A percentile compares a stretch with the other conserved stretches of the same genome.
Evolutionary conservation across 2,113 vertebrate genomes (phyloP).

Genomic region (Tympanuchus pallidicinctus): DNA sequence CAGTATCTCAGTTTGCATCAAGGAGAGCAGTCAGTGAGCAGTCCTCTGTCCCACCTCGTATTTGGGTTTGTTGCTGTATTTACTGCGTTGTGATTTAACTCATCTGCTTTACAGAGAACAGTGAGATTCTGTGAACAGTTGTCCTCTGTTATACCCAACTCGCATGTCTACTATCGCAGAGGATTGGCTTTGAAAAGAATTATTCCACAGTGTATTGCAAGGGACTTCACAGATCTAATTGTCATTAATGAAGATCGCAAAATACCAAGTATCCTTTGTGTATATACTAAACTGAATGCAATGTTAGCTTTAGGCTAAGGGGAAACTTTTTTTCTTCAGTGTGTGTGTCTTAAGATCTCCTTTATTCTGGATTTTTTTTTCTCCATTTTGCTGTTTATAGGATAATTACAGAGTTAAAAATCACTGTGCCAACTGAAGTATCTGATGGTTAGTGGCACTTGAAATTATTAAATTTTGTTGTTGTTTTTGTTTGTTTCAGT

Average conservation of each 20-base stretch:
- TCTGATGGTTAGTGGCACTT: not conserved
- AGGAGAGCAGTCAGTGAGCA: not conserved
- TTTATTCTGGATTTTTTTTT: not conserved
- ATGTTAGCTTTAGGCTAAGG: not conserved
- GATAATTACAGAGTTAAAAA: not conserved
- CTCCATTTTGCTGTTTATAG: not conserved
- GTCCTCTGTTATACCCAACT: constrained; percentile 89
- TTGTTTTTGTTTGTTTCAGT: not conserved
- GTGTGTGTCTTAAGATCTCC: not conserved
- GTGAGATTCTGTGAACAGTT: constrained; percentile 93
- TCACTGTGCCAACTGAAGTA: not conserved
- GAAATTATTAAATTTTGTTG: not conserved
- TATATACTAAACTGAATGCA: not conserved
- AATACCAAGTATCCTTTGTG: constrained; percentile 92
- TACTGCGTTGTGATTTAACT: not conserved
- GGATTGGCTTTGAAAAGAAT: constrained; percentile 95
- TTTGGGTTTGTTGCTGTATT: not conserved
- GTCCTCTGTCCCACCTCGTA: not conserved
- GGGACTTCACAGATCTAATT: constrained; percentile 92
- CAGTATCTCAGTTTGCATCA: too few species aligned
- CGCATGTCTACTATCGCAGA: constrained; percentile 95
- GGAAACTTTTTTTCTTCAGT: not conserved
- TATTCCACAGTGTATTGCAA: constrained; percentile 92
- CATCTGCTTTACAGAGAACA: constrained; percentile 85
- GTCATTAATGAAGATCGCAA: constrained; percentile 96